These are phyloP conservation scores for Dermolepida albohirtum DNA, from an alignment of 2,888 invertebrate species.

Conservation along the genomic window DNA sequence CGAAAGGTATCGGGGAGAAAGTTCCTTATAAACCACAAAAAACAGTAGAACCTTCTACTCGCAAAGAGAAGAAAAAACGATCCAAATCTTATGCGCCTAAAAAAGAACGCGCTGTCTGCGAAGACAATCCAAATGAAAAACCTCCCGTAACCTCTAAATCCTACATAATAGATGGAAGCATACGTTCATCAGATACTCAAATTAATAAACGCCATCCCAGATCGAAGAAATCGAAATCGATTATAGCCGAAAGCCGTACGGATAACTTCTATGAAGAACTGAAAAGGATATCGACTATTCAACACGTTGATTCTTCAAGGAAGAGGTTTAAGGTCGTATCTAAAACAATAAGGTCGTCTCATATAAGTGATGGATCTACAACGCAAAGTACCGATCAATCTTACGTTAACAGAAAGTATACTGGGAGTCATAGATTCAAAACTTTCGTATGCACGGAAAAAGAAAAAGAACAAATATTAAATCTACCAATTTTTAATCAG, in stretches of 20 bases:
- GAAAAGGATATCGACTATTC: slow-evolving; percentile 27
- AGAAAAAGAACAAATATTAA: slow-evolving; percentile 42
- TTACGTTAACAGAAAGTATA: slow-evolving; percentile 6
- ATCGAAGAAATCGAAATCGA: slow-evolving; percentile 32
- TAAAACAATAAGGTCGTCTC: slow-evolving; percentile 1
- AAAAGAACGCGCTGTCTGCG: not conserved
- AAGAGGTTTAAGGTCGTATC: slow-evolving; percentile 36
- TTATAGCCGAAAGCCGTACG: slow-evolving; percentile 5
- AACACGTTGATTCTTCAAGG: slow-evolving; percentile 23
- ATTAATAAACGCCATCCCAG: slow-evolving; percentile 3
- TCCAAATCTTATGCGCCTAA: slow-evolving; percentile 38
- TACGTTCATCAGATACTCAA: slow-evolving; percentile 16
- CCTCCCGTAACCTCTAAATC: slow-evolving; percentile 16
- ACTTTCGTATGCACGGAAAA: slow-evolving; percentile 10
- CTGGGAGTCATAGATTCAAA: slow-evolving; percentile 22
- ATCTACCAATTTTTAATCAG: slow-evolving; percentile 31
- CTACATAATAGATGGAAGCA: slow-evolving; percentile 13
- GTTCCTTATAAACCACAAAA: slow-evolving; percentile 13
- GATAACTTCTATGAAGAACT: slow-evolving; percentile 37
- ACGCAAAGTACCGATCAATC: slow-evolving; percentile 13
- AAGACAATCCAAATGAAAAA: not conserved
- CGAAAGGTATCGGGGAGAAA: not conserved
- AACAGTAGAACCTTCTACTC: not conserved
- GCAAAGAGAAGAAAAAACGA: slow-evolving; percentile 32
- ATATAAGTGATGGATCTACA: slow-evolving; percentile 12